Percentiles rank a stretch among this genome's conserved stretches.
Conservation (phyloP, 2,888 invertebrate genomes). For the Gymnosoma rotundatum region DNA sequence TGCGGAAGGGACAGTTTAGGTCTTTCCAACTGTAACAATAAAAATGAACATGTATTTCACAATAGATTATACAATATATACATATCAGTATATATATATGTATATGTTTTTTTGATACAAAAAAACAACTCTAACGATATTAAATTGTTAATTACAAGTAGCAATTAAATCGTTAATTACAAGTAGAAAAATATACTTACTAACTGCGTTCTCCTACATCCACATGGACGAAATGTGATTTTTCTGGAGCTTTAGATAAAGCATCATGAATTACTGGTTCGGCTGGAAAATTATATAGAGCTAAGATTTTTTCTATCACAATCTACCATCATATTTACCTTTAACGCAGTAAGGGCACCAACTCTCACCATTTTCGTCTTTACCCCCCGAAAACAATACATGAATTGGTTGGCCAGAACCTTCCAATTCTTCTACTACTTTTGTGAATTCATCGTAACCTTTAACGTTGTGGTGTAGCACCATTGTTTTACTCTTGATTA, state of each 20-base stretch:
- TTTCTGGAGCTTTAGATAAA: slow-evolving; percentile 85
- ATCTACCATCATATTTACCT: slow-evolving; percentile 84
- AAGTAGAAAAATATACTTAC: slow-evolving; percentile 84
- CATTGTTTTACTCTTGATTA: slow-evolving; percentile 75
- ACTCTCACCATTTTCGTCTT: slow-evolving; percentile 86
- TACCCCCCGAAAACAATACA: slow-evolving; percentile 81
- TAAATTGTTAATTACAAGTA: no score
- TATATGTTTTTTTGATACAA: no score
- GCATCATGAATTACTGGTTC: slow-evolving; percentile 89
- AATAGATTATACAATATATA: neutral
- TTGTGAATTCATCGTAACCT: slow-evolving; percentile 81
- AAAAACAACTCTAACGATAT: neutral
- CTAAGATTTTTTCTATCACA: neutral
- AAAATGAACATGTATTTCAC: slow-evolving; percentile 5
- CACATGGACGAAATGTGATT: slow-evolving; percentile 88
- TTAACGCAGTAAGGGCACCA: slow-evolving; percentile 95
- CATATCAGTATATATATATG: no score
- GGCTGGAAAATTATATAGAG: slow-evolving; percentile 83
- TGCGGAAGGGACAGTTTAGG: slow-evolving; percentile 90
- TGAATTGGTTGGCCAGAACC: slow-evolving; percentile 78
- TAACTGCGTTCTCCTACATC: slow-evolving; percentile 89
- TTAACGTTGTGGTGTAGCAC: slow-evolving; percentile 81
- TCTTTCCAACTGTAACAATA: slow-evolving; percentile 90
- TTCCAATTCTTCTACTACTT: slow-evolving; percentile 81
- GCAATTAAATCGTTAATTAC: no score